These are phyloP conservation scores for Eremobia ochroleuca DNA, from an alignment of 2,888 invertebrate genomes.

Conservation along the genomic window DNA sequence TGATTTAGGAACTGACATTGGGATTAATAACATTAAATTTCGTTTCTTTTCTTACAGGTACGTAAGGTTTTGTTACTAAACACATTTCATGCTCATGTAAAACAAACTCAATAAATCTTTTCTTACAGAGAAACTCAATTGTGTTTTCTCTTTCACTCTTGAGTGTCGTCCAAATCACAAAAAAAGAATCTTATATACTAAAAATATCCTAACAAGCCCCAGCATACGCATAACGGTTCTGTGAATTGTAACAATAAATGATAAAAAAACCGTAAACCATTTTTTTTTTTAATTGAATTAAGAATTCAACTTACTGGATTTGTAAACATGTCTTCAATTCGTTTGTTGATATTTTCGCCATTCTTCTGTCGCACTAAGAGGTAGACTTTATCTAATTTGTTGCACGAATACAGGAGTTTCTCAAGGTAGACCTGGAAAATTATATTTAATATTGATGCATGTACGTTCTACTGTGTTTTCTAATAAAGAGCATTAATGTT, in stretches of 20 bases:
- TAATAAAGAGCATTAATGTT: not conserved
- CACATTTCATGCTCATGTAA: no score
- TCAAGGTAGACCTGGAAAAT: slow-evolving; percentile 92
- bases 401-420: slow-evolving; percentile 94
- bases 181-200: no score
- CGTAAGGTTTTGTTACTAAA: no score
- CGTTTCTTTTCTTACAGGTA: no score
- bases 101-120: no score
- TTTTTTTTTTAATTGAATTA: not conserved
- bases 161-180: no score
- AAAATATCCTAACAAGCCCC: not conserved
- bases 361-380: slow-evolving; percentile 93
- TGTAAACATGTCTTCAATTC: slow-evolving; percentile 91
- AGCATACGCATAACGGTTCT: not conserved
- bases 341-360: slow-evolving; percentile 90
- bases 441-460: not conserved
- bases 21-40: no score
- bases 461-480: not conserved
- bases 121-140: no score
- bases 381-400: slow-evolving; percentile 93
- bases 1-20: no score
- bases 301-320: slow-evolving; percentile 89
- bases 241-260: not conserved
- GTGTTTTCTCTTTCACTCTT: no score
- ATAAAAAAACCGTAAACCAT: not conserved